Conservation (phyloP, 2,797 vertebrate genomes). For the Phoeniculus purpureus region DNA sequence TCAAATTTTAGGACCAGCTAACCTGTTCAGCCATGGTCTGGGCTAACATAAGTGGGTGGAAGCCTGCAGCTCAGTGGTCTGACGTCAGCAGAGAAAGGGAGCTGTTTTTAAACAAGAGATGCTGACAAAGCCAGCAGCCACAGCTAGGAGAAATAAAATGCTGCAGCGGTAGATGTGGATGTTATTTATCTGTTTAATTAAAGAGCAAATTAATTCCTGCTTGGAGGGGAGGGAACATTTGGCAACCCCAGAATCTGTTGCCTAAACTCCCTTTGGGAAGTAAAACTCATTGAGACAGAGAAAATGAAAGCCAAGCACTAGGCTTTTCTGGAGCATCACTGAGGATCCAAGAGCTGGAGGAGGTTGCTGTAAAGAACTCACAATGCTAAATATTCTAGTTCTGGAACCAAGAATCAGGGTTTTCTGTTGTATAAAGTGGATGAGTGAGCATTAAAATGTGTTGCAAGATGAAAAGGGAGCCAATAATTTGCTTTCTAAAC, state of each 20-base stretch:
- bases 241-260: neutral
- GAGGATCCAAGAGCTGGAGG: neutral
- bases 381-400: neutral
- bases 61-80: neutral
- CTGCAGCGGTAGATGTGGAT: neutral
- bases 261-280: neutral
- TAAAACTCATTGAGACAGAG: neutral
- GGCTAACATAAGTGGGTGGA: neutral
- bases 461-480: neutral
- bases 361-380: neutral
- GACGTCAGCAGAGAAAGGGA: neutral
- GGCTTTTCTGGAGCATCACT: neutral
- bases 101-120: neutral
- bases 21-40: neutral
- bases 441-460: neutral
- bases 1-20: neutral
- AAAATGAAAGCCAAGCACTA: neutral
- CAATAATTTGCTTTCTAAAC: neutral
- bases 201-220: constrained; percentile 40
- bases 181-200: constrained; percentile 62
- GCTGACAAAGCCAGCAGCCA: constrained; percentile 44
- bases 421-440: neutral
- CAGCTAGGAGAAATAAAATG: neutral
- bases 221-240: constrained; percentile 3
- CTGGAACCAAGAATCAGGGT: neutral